Evolutionary conservation across 2,113 vertebrate species (phyloP).

Genomic region (Brienomyrus longianalis): DNA sequence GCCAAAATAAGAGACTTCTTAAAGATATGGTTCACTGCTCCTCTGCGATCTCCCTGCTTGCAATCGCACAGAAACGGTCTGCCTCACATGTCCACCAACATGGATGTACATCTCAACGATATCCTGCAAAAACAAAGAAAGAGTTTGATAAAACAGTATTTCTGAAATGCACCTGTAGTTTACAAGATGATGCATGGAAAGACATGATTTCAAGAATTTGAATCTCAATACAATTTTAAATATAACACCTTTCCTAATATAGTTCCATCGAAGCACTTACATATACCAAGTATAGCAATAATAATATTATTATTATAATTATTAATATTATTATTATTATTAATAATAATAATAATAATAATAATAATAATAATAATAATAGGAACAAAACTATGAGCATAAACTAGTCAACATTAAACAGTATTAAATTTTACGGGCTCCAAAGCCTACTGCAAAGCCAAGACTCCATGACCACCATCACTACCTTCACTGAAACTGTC

Average conservation of each 20-base stretch:
- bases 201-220: neutral
- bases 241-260: neutral
- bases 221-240: neutral
- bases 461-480: neutral
- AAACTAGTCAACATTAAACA: neutral
- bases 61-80: neutral
- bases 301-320: neutral
- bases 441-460: neutral
- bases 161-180: neutral
- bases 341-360: neutral
- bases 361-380: neutral
- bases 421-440: neutral
- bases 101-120: neutral
- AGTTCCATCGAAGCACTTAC: neutral
- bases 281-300: neutral
- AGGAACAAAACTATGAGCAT: neutral
- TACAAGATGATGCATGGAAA: neutral
- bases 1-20: neutral
- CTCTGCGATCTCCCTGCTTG: neutral
- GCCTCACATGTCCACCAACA: conserved; percentile 8
- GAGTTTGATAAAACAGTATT: neutral
- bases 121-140: neutral
- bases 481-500: neutral
- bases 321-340: too few relatives aligned
- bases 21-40: neutral